phyloP scores from a whole-genome alignment of 2,888 invertebrate species.

The Coelinius sp. region DNA sequence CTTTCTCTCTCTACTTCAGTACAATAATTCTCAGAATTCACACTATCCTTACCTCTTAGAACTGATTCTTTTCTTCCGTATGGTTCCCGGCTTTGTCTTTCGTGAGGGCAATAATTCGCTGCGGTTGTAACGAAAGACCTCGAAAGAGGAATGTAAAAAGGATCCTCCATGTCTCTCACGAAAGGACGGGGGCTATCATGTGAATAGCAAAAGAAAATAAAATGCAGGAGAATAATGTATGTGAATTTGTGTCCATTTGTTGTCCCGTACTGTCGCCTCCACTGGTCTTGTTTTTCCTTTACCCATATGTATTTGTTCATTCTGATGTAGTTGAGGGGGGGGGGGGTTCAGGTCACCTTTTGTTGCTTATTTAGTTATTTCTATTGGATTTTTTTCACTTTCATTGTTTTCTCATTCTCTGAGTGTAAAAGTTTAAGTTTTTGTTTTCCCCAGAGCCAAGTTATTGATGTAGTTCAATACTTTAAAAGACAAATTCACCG shows the following conservation, averaged over 20 bases:
- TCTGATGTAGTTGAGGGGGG: not conserved
- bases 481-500: not conserved
- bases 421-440: no score
- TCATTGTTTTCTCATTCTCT: not conserved
- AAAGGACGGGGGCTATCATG: not conserved
- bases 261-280: not conserved
- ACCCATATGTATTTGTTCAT: not conserved
- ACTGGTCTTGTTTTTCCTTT: not conserved
- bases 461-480: not conserved
- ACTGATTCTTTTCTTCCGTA: not conserved
- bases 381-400: not conserved
- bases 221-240: not conserved
- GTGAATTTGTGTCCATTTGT: not conserved
- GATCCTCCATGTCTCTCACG: not conserved
- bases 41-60: not conserved
- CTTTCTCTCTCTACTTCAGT: not conserved
- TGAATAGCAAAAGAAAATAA: not conserved
- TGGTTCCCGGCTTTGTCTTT: not conserved
- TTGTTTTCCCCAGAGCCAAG: not conserved
- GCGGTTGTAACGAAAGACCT: slow-evolving; percentile 11
- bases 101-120: slow-evolving; percentile 13
- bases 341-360: not conserved
- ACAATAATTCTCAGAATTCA: not conserved
- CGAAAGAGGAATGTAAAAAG: not conserved
- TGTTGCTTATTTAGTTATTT: not conserved